These are phyloP conservation scores for Premnoplex brunnescens DNA, from an alignment of 2,797 vertebrate genomes.

Conservation along the genomic window DNA sequence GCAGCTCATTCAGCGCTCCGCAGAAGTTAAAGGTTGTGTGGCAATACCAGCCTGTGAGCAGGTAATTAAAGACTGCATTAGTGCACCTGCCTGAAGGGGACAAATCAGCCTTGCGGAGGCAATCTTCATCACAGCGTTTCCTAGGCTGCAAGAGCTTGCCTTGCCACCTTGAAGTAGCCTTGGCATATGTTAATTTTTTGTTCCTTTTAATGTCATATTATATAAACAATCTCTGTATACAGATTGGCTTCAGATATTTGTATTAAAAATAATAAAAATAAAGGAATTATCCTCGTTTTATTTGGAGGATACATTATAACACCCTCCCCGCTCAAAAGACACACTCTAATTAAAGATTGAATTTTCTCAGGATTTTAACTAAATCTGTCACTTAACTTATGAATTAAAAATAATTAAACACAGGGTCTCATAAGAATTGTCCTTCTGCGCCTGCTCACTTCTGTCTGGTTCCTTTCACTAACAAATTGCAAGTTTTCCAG, in stretches of 20 bases:
- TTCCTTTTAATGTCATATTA: conserved; percentile 30
- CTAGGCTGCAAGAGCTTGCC: background rate
- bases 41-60: background rate
- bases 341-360: conserved; percentile 41
- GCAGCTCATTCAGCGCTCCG: background rate
- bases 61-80: background rate
- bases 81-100: background rate
- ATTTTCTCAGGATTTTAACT: conserved; percentile 57
- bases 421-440: conserved; percentile 19
- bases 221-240: conserved; percentile 7
- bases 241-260: conserved; percentile 28
- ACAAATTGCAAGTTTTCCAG: background rate
- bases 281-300: conserved; percentile 8
- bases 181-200: conserved; percentile 33
- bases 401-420: conserved; percentile 62
- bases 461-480: background rate
- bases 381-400: conserved; percentile 55
- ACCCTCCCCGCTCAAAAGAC: background rate
- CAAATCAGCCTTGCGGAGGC: background rate
- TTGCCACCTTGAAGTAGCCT: conserved; percentile 35
- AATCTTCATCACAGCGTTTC: background rate
- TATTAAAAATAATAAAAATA: background rate
- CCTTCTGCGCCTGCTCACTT: conserved; percentile 11
- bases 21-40: background rate
- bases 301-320: conserved; percentile 20